These are phyloP conservation scores for Siniperca undulata DNA, from an alignment of 2,797 vertebrate genomes.

Conservation along the genomic window DNA sequence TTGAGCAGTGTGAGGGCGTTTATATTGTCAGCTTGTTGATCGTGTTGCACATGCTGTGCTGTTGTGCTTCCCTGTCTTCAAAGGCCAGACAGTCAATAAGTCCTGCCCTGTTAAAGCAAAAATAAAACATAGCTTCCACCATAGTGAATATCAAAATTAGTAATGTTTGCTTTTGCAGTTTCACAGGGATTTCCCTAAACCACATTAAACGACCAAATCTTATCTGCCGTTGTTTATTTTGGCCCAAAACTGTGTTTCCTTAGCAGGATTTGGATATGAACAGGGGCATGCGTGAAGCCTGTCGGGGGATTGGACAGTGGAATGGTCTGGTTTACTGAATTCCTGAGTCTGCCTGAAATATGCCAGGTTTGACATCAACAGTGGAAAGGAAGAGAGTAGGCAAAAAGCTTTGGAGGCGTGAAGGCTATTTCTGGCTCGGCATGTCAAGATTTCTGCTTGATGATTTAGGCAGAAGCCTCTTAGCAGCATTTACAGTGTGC, in stretches of 20 bases:
- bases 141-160: slow-evolving; percentile 48
- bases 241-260: slow-evolving; percentile 51
- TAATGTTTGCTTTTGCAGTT: slow-evolving; percentile 56
- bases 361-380: slow-evolving; percentile 69
- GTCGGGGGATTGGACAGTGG: slow-evolving; percentile 59
- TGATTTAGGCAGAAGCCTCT: slow-evolving; percentile 71
- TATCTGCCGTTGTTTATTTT: slow-evolving; percentile 75
- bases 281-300: slow-evolving; percentile 52
- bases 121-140: slow-evolving; percentile 41
- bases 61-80: slow-evolving; percentile 51
- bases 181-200: slow-evolving; percentile 59
- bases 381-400: slow-evolving; percentile 53
- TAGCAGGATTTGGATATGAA: slow-evolving; percentile 61
- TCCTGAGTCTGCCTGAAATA: slow-evolving; percentile 68
- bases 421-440: slow-evolving; percentile 59
- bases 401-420: slow-evolving; percentile 44
- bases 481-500: slow-evolving; percentile 49
- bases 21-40: slow-evolving; percentile 39
- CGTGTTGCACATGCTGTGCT: slow-evolving; percentile 39
- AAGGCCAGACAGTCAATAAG: slow-evolving; percentile 48
- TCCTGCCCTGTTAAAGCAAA: slow-evolving; percentile 36
- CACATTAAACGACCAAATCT: slow-evolving; percentile 68
- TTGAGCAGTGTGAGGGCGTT: slow-evolving; percentile 12
- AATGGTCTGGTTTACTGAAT: slow-evolving; percentile 70
- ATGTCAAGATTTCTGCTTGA: slow-evolving; percentile 57